Conservation (phyloP, 2,797 vertebrate species). For the Platalea minor region DNA sequence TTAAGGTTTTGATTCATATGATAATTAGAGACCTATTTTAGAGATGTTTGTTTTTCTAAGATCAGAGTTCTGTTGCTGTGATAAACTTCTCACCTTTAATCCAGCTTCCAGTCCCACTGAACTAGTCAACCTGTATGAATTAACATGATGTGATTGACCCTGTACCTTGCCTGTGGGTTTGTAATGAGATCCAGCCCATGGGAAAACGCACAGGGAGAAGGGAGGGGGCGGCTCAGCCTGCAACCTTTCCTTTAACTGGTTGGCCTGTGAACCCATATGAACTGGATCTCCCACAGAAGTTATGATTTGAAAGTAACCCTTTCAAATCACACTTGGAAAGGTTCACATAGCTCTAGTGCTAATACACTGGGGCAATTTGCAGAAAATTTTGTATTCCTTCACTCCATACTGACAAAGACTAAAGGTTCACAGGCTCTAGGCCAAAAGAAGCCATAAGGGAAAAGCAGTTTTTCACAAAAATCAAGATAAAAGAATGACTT, state of each 20-base stretch:
- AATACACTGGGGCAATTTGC: constrained; percentile 35
- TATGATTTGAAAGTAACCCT: constrained; percentile 33
- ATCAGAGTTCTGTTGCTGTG: constrained; percentile 39
- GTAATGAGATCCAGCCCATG: constrained; percentile 54
- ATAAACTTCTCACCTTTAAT: constrained; percentile 58
- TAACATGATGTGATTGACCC: constrained; percentile 62
- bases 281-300: constrained; percentile 13
- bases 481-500: constrained; percentile 32
- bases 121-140: constrained; percentile 56
- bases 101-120: constrained; percentile 25
- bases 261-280: constrained; percentile 51
- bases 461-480: constrained; percentile 31
- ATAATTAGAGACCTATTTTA: constrained; percentile 36
- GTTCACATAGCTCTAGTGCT: neutral
- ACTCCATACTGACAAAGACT: constrained; percentile 19
- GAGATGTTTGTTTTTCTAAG: constrained; percentile 40
- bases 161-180: constrained; percentile 51
- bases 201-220: neutral
- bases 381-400: constrained; percentile 26
- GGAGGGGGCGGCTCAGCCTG: neutral
- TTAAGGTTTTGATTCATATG: constrained; percentile 55
- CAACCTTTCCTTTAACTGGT: constrained; percentile 43
- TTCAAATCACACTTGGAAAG: constrained; percentile 53
- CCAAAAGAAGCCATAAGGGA: constrained; percentile 23
- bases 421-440: constrained; percentile 29